phyloP scores from a whole-genome alignment of 2,113 vertebrate genomes.

The Vulpes ferrilata region DNA sequence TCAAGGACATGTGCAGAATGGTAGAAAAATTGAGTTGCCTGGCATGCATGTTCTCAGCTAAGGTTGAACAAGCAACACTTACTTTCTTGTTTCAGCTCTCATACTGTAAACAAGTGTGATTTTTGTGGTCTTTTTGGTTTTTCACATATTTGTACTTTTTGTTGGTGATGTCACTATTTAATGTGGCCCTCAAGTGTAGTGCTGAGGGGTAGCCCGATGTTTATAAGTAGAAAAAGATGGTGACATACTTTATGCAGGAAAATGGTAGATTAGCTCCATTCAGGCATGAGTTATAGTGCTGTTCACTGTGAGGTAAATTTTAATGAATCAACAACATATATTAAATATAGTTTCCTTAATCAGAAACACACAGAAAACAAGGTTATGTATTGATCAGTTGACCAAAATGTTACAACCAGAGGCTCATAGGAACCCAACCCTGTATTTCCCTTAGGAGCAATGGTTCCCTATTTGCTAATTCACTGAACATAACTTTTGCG shows the following conservation, averaged over 20 bases:
- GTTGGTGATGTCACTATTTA: neutral
- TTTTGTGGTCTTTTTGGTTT: neutral
- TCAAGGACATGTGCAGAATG: neutral
- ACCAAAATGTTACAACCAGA: neutral
- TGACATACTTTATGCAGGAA: neutral
- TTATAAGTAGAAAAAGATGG: neutral
- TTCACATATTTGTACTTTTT: neutral
- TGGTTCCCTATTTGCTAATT: neutral
- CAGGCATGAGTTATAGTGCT: neutral
- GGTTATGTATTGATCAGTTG: neutral
- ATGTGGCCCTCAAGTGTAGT: too few species aligned
- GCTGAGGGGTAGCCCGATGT: neutral
- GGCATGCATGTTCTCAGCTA: neutral
- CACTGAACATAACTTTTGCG: neutral
- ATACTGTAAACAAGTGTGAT: neutral
- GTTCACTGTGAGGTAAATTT: neutral
- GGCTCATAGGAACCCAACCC: neutral
- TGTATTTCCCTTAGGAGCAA: neutral
- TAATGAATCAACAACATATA: neutral
- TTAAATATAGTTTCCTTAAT: neutral
- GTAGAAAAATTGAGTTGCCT: neutral
- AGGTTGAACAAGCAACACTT: neutral
- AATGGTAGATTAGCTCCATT: neutral
- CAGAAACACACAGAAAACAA: neutral
- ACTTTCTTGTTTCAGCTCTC: neutral